A percentile compares a stretch with the other conserved stretches of the same genome.
These are phyloP conservation scores for Drosophila insularis DNA, from an alignment of 1,140 invertebrate genomes.

Conservation along the genomic window DNA sequence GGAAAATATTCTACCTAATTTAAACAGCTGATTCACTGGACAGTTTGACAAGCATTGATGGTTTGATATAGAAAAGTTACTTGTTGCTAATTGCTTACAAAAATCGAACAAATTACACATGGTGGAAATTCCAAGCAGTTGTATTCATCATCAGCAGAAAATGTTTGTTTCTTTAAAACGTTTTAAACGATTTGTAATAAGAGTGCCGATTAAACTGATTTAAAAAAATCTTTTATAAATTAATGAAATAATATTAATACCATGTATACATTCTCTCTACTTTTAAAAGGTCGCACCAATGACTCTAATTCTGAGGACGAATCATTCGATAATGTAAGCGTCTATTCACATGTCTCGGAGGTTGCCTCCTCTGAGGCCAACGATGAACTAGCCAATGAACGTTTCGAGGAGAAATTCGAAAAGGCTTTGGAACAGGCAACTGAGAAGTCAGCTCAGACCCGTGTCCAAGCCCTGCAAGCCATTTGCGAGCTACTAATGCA, in stretches of 20 bases:
- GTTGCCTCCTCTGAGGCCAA: constrained; percentile 85
- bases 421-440: constrained; percentile 93
- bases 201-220: too few relatives aligned
- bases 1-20: constrained; percentile 26
- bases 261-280: background rate
- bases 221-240: too few relatives aligned
- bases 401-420: constrained; percentile 94
- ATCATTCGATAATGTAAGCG: constrained; percentile 87
- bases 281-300: constrained; percentile 61
- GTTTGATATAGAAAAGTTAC: background rate
- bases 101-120: too few relatives aligned
- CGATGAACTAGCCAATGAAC: constrained; percentile 84
- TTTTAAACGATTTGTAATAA: too few relatives aligned
- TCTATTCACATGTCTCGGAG: constrained; percentile 87
- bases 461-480: constrained; percentile 88
- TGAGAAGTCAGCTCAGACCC: constrained; percentile 92
- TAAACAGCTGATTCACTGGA: constrained; percentile 20
- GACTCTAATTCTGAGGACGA: constrained; percentile 87
- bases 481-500: constrained; percentile 90
- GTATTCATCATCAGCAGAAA: too few relatives aligned
- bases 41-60: constrained; percentile 26
- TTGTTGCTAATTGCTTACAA: too few relatives aligned
- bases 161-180: too few relatives aligned
- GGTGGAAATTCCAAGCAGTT: too few relatives aligned
- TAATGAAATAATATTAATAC: constrained; percentile 5